Conservation (phyloP, 2,113 vertebrate genomes). For the Heloderma charlesbogerti region DNA sequence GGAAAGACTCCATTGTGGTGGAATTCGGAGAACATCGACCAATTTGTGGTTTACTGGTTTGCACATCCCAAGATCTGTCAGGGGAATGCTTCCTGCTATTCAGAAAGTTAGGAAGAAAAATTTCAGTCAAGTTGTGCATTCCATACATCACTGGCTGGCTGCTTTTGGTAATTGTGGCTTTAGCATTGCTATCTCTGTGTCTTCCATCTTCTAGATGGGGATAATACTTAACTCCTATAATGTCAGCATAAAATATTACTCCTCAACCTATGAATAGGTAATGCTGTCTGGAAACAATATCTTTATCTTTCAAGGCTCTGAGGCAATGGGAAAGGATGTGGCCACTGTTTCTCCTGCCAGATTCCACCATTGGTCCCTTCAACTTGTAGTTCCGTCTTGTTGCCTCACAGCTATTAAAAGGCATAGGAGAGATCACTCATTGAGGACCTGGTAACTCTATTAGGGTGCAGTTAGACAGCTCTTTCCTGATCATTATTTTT, state of each 20-base stretch:
- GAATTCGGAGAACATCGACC: too few species aligned
- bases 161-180: background rate
- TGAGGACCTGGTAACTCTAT: too few species aligned
- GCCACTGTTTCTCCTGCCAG: background rate
- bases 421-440: background rate
- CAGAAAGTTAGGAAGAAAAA: background rate
- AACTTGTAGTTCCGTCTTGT: background rate
- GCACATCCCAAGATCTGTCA: too few species aligned
- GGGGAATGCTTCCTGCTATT: background rate
- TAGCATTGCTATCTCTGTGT: constrained; percentile 16
- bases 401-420: background rate
- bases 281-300: background rate
- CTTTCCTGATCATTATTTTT: too few species aligned
- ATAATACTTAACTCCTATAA: background rate
- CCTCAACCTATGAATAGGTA: background rate
- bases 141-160: background rate
- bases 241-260: background rate
- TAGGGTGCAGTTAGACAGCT: too few species aligned
- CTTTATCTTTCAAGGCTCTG: background rate
- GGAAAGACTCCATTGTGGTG: too few species aligned
- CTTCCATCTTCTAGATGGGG: too few species aligned
- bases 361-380: background rate
- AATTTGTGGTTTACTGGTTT: too few species aligned
- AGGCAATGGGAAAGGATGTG: too few species aligned
- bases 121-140: background rate